Conservation (phyloP, 2,888 invertebrate species). For the Lacanobia oleracea region DNA sequence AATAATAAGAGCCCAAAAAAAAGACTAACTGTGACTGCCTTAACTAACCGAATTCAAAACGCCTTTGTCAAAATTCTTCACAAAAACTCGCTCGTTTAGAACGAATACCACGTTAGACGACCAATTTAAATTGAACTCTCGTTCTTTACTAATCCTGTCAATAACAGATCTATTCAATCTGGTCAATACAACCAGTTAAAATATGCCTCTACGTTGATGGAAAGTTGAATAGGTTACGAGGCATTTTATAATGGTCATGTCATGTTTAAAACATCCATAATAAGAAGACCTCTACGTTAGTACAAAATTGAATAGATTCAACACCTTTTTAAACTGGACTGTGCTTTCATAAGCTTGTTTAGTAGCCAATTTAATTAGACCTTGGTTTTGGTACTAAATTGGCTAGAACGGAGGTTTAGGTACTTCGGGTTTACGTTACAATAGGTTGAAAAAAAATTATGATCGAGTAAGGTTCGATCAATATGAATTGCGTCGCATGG, state of each 20-base stretch:
- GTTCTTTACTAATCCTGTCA: conserved; percentile 35
- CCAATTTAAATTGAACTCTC: conserved; percentile 30
- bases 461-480: conserved; percentile 16
- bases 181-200: not conserved
- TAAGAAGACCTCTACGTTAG: conserved; percentile 12
- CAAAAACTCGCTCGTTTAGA: conserved; percentile 51
- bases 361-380: not conserved
- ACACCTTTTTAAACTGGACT: conserved; percentile 28
- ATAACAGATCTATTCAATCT: conserved; percentile 12
- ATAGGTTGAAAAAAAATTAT: conserved; percentile 27
- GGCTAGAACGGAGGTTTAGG: conserved; percentile 1
- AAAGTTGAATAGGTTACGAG: not conserved
- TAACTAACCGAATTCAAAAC: conserved; percentile 69
- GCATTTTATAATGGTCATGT: conserved; percentile 16
- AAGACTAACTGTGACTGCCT: conserved; percentile 54
- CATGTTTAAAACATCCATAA: not conserved
- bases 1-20: conserved; percentile 57
- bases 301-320: conserved; percentile 25
- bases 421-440: not conserved
- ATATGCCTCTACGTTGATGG: not conserved
- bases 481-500: conserved; percentile 50
- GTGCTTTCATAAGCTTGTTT: conserved; percentile 12
- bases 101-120: conserved; percentile 25
- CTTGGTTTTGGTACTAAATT: not conserved
- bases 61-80: conserved; percentile 60